These are phyloP conservation scores for Protodeltote pygarga DNA, from an alignment of 2,888 invertebrate species.

Conservation along the genomic window DNA sequence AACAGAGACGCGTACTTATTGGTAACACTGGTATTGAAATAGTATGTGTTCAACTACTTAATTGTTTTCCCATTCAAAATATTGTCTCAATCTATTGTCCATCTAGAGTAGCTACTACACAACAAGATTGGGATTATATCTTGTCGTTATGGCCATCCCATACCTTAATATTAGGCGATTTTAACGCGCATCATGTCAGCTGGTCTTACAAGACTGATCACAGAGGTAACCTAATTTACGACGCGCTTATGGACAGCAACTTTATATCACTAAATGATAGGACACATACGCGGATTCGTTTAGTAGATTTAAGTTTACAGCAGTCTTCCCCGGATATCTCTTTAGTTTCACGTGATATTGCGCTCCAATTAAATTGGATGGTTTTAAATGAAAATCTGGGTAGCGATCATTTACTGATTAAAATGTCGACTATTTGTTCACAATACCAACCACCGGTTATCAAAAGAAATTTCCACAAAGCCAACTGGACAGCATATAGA, in stretches of 20 bases:
- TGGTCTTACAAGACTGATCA: conserved; percentile 10
- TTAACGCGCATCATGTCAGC: conserved; percentile 7
- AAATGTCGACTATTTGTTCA: neutral
- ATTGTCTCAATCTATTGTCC: conserved; percentile 4
- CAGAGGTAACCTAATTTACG: conserved; percentile 1
- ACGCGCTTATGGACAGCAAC: neutral
- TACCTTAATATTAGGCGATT: conserved; percentile 1
- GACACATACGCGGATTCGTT: neutral
- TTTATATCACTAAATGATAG: conserved; percentile 1
- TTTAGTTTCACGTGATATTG: neutral
- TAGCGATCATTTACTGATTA: neutral
- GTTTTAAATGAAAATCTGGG: conserved; percentile 2
- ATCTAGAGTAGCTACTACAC: neutral
- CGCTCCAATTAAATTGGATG: neutral
- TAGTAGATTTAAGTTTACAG: neutral
- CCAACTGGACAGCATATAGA: neutral
- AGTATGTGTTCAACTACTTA: neutral
- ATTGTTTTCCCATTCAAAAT: conserved; percentile 1
- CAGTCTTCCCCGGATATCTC: conserved; percentile 4
- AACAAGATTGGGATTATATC: neutral
- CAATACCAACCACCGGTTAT: neutral
- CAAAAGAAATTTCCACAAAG: conserved; percentile 1
- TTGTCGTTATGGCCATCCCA: neutral
- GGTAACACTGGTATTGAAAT: conserved; percentile 1
- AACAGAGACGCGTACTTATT: neutral